Conservation (phyloP, 1,140 invertebrate genomes). For the Luehdorfia chinensis region DNA sequence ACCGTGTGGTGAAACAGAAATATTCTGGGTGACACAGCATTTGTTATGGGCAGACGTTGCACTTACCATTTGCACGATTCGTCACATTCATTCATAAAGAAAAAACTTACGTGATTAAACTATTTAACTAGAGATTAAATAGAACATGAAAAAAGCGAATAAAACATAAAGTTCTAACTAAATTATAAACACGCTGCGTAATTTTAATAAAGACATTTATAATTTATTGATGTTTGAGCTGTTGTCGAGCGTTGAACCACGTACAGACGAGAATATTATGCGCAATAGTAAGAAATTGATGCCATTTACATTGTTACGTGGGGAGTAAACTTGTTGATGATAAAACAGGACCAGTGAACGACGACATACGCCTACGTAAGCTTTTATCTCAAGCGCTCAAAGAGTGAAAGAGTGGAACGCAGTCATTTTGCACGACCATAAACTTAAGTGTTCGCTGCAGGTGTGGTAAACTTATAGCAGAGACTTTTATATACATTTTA, state of each 20-base stretch:
- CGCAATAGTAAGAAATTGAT: slow-evolving; percentile 13
- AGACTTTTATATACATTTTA: no score
- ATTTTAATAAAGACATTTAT: no score
- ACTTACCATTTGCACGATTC: no score
- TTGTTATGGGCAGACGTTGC: no score
- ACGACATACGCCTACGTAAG: slow-evolving; percentile 8
- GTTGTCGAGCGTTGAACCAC: not conserved
- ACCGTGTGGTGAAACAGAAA: no score
- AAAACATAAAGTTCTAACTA: no score
- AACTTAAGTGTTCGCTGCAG: slow-evolving; percentile 5
- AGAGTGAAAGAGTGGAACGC: slow-evolving; percentile 1
- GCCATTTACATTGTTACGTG: slow-evolving; percentile 11
- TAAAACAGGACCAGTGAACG: slow-evolving; percentile 6
- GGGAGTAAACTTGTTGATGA: slow-evolving; percentile 5
- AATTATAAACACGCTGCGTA: no score
- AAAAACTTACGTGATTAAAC: no score
- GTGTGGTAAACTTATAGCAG: not conserved
- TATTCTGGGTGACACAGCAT: no score
- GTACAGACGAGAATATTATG: not conserved
- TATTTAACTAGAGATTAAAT: no score
- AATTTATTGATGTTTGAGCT: not conserved
- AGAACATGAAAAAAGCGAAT: no score
- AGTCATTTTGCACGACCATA: slow-evolving; percentile 9
- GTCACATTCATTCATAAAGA: no score
- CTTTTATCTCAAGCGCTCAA: slow-evolving; percentile 3